A percentile compares a stretch with the other conserved stretches of the same genome.
Evolutionary conservation across 2,797 vertebrate genomes (phyloP).

Genomic region (Pseudotriccus pelzelni): DNA sequence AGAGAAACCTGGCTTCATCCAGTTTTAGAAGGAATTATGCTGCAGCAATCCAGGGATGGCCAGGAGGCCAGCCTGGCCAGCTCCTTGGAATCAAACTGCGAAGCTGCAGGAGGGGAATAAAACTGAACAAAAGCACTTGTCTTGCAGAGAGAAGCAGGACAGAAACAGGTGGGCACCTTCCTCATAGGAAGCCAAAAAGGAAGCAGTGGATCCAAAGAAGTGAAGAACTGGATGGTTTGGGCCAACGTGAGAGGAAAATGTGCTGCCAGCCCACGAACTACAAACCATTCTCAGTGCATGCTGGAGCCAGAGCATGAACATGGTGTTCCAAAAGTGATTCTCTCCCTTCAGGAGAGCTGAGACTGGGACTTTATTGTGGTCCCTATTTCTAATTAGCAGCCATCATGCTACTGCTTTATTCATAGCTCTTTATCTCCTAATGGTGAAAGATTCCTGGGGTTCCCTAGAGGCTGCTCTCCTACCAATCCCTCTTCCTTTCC

Average conservation of each 20-base stretch:
- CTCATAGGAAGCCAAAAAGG: neutral
- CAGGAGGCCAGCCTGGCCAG: neutral
- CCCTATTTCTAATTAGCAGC: neutral
- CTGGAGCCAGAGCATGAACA: neutral
- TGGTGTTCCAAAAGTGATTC: neutral
- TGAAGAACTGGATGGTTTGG: neutral
- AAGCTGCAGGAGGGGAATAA: neutral
- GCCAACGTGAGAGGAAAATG: neutral
- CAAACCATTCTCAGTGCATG: neutral
- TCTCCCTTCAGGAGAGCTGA: neutral
- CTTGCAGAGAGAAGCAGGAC: neutral
- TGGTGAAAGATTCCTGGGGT: neutral
- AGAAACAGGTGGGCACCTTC: neutral
- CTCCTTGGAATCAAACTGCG: neutral
- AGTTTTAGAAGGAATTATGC: neutral
- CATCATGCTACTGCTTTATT: neutral
- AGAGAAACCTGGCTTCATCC: neutral
- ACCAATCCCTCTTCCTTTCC: neutral
- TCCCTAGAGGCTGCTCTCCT: neutral
- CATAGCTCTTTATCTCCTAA: neutral
- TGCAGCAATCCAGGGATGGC: neutral
- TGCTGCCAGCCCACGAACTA: neutral
- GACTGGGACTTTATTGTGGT: neutral
- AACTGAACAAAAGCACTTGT: neutral
- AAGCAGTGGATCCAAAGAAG: conserved; percentile 23